These are phyloP conservation scores for Clarias batrachus DNA, from an alignment of 2,113 vertebrate genomes.

Conservation along the genomic window DNA sequence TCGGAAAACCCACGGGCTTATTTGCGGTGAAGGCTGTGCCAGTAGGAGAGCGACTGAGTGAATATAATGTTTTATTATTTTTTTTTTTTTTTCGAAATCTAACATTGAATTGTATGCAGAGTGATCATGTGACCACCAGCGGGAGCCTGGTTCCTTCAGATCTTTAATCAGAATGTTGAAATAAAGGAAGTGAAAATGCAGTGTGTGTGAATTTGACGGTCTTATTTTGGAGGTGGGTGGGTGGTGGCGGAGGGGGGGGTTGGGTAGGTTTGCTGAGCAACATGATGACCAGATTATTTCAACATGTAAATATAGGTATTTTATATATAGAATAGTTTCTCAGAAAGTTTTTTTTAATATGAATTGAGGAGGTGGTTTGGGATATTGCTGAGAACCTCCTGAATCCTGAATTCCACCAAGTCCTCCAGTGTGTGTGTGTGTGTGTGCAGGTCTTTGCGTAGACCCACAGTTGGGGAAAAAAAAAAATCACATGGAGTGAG, in stretches of 20 bases:
- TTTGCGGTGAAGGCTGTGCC: slow-evolving; percentile 49
- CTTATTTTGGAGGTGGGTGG: background rate
- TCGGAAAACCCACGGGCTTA: background rate
- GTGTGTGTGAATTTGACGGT: slow-evolving; percentile 14
- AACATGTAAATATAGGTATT: background rate
- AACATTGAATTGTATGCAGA: slow-evolving; percentile 44
- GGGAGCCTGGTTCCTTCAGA: slow-evolving; percentile 51
- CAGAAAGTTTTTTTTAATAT: too few relatives aligned
- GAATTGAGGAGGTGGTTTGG: too few relatives aligned
- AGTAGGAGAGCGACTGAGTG: slow-evolving; percentile 43
- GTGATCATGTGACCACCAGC: slow-evolving; percentile 48
- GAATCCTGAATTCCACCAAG: too few relatives aligned
- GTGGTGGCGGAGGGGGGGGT: background rate
- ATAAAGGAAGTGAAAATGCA: slow-evolving; percentile 46
- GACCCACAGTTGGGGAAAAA: too few relatives aligned
- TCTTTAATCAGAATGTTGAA: slow-evolving; percentile 41
- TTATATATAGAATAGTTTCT: too few relatives aligned
- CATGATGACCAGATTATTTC: background rate
- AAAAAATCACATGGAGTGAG: too few relatives aligned
- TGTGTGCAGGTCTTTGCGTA: too few relatives aligned
- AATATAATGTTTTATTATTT: slow-evolving; percentile 1
- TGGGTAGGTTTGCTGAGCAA: background rate
- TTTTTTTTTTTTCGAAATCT: slow-evolving; percentile 28
- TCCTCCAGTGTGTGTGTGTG: too few relatives aligned
- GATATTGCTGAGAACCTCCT: too few relatives aligned